These are phyloP conservation scores for Saguinus midas DNA, from an alignment of 2,113 vertebrate species.

Conservation along the genomic window DNA sequence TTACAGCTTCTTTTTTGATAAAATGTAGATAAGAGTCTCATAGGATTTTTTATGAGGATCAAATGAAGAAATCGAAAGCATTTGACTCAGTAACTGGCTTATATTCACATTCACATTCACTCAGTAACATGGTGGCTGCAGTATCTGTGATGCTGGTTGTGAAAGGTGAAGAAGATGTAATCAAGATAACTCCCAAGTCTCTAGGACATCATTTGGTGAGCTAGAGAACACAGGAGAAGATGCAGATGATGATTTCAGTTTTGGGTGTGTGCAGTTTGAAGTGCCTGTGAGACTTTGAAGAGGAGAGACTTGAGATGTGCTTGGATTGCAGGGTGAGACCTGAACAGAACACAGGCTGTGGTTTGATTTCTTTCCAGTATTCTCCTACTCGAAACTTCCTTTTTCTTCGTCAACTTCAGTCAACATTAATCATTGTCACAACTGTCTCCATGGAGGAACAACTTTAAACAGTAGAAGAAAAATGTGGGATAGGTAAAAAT, in stretches of 20 bases:
- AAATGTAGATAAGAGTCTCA: background rate
- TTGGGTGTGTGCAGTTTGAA: background rate
- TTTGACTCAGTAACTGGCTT: background rate
- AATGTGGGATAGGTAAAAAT: background rate
- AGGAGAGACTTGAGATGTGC: background rate
- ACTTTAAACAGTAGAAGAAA: background rate
- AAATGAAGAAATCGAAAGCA: background rate
- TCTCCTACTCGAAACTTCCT: background rate
- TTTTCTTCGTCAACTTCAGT: accelerated
- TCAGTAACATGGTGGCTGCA: background rate
- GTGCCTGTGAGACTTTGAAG: background rate
- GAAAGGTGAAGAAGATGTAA: background rate
- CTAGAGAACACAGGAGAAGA: background rate
- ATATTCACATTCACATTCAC: background rate
- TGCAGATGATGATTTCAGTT: too few species aligned
- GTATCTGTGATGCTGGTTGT: background rate
- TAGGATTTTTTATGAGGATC: background rate
- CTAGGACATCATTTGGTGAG: background rate
- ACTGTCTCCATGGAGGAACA: background rate
- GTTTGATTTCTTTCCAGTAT: background rate
- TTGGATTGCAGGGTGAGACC: background rate
- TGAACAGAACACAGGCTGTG: background rate
- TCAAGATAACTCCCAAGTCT: background rate
- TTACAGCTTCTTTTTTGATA: background rate
- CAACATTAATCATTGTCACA: background rate